Conservation (phyloP, 2,797 vertebrate species). For the Coranthus polyacanthus region DNA sequence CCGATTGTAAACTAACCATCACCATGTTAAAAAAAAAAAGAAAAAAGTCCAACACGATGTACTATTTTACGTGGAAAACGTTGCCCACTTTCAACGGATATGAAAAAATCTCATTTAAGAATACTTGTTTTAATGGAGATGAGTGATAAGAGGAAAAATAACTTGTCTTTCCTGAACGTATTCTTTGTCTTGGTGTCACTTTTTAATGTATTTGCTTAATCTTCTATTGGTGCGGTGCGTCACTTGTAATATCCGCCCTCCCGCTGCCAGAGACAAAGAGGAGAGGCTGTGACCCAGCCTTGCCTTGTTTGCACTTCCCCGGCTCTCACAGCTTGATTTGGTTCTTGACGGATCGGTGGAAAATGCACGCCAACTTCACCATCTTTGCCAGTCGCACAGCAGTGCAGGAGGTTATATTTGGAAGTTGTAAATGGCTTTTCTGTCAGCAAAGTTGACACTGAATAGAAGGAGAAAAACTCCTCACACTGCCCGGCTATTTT, state of each 20-base stretch:
- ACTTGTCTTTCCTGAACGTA: conserved; percentile 24
- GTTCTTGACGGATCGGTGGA: conserved; percentile 75
- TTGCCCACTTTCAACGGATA: too few species aligned
- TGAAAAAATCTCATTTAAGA: conserved; percentile 24
- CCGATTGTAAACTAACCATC: not conserved
- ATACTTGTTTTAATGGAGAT: conserved; percentile 43
- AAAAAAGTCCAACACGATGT: too few species aligned
- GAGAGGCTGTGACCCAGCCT: conserved; percentile 52
- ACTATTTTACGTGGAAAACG: too few species aligned
- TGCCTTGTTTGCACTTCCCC: conserved; percentile 71
- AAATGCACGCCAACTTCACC: conserved; percentile 57
- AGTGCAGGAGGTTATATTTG: conserved; percentile 56
- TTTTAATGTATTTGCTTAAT: conserved; percentile 60
- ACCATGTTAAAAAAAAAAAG: not conserved
- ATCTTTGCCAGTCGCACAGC: conserved; percentile 39
- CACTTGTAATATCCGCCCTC: conserved; percentile 70
- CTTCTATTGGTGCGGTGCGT: conserved; percentile 43
- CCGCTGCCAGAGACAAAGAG: conserved; percentile 60
- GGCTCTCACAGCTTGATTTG: conserved; percentile 48
- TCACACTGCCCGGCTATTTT: conserved; percentile 29
- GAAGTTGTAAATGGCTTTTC: conserved; percentile 58
- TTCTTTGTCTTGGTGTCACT: conserved; percentile 57
- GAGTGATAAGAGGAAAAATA: conserved; percentile 48
- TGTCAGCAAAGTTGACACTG: conserved; percentile 53
- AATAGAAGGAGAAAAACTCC: conserved; percentile 45